Evolutionary conservation across 1,140 invertebrate genomes (phyloP).

Genomic region (Linepithema humile): DNA sequence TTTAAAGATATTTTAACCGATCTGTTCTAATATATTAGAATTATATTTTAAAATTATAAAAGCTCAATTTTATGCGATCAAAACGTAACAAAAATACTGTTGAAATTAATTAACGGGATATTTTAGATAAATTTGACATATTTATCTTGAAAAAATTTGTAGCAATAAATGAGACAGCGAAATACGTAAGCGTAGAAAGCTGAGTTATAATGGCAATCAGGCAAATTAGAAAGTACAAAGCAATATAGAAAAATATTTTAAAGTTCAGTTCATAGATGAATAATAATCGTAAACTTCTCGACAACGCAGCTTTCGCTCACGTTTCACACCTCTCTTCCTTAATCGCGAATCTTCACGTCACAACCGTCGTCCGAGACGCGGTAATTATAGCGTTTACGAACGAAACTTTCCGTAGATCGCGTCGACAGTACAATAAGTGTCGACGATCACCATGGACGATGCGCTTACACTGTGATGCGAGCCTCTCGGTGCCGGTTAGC

Average conservation of each 20-base stretch:
- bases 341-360: background rate
- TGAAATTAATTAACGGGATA: background rate
- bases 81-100: background rate
- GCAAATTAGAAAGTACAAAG: slow-evolving; percentile 39
- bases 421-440: slow-evolving; percentile 8
- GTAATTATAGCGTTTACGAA: slow-evolving; percentile 28
- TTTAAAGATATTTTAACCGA: background rate
- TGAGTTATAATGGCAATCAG: background rate
- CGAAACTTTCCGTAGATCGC: background rate
- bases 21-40: background rate
- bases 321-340: slow-evolving; percentile 6
- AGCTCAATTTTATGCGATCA: background rate
- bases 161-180: background rate
- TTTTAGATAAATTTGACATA: background rate
- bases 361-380: background rate
- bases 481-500: background rate
- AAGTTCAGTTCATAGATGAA: slow-evolving; percentile 20
- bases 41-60: background rate
- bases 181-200: slow-evolving; percentile 9
- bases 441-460: background rate
- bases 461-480: background rate
- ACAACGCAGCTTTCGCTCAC: background rate
- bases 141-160: background rate
- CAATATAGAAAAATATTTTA: slow-evolving; percentile 16
- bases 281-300: background rate